A percentile compares a stretch with the other conserved stretches of the same genome.
phyloP scores from a whole-genome alignment of 2,113 vertebrate genomes.

The Redunca redunca region DNA sequence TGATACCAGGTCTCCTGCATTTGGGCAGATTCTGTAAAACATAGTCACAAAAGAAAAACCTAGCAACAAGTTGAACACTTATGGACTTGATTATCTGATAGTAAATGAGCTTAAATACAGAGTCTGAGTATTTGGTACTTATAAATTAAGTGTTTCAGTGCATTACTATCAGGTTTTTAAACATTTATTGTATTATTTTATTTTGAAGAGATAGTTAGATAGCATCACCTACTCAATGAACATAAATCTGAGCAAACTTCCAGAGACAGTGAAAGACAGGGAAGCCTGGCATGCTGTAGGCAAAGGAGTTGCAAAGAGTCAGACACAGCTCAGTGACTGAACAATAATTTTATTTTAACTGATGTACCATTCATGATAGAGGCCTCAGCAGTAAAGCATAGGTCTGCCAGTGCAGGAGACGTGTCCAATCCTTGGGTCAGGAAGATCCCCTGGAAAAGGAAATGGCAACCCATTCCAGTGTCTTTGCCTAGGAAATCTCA shows the following conservation, averaged over 20 bases:
- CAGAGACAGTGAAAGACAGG: neutral
- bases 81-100: neutral
- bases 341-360: neutral
- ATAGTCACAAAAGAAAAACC: neutral
- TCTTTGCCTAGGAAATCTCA: too few relatives aligned
- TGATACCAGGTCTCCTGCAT: neutral
- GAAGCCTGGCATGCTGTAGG: neutral
- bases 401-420: too few relatives aligned
- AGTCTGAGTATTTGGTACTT: neutral
- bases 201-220: neutral
- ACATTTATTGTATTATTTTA: neutral
- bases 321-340: neutral
- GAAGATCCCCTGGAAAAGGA: too few relatives aligned
- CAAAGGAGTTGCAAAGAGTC: neutral
- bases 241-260: neutral
- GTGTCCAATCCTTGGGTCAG: too few relatives aligned
- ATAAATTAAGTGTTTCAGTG: neutral
- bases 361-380: neutral
- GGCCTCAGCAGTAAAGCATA: neutral
- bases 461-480: too few relatives aligned
- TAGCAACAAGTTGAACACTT: neutral
- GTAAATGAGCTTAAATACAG: neutral
- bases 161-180: neutral
- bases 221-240: neutral
- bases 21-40: neutral